These are phyloP conservation scores for Hyperopisus bebe DNA, from an alignment of 2,113 vertebrate genomes.

Conservation along the genomic window DNA sequence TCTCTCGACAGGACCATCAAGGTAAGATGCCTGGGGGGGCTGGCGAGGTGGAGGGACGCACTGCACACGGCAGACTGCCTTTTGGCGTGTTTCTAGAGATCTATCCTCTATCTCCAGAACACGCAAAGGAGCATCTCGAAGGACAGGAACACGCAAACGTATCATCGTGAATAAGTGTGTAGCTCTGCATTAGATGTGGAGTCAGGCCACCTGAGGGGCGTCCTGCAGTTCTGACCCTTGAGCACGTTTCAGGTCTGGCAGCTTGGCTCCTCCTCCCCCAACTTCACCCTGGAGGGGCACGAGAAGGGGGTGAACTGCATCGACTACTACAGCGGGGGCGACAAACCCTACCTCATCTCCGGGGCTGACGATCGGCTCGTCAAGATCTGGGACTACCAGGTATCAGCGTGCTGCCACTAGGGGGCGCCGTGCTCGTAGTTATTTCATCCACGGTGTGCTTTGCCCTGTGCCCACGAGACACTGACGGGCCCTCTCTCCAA, in stretches of 20 bases:
- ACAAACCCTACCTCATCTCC: constrained; percentile 97
- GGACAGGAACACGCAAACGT: neutral
- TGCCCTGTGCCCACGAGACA: neutral
- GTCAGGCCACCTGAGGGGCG: neutral
- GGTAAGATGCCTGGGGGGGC: constrained; percentile 52
- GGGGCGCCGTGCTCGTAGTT: neutral
- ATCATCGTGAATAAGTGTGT: neutral
- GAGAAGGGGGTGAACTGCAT: constrained; percentile 98
- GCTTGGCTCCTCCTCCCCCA: constrained; percentile 94
- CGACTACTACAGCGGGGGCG: constrained; percentile 97
- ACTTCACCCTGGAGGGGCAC: constrained; percentile 95
- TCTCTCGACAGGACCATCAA: constrained; percentile 96
- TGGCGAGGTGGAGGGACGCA: too few relatives aligned
- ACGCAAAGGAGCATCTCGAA: neutral
- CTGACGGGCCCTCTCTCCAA: neutral
- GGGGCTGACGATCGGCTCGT: constrained; percentile 94
- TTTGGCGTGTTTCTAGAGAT: neutral
- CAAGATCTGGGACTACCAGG: constrained; percentile 99
- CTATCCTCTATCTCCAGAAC: neutral
- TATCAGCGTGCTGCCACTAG: constrained; percentile 31
- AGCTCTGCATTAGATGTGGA: neutral
- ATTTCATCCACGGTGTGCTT: neutral
- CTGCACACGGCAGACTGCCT: neutral
- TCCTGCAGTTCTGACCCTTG: neutral
- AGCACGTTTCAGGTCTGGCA: constrained; percentile 82